Conservation (phyloP, 1,140 invertebrate species). For the Cecropterus lyciades region DNA sequence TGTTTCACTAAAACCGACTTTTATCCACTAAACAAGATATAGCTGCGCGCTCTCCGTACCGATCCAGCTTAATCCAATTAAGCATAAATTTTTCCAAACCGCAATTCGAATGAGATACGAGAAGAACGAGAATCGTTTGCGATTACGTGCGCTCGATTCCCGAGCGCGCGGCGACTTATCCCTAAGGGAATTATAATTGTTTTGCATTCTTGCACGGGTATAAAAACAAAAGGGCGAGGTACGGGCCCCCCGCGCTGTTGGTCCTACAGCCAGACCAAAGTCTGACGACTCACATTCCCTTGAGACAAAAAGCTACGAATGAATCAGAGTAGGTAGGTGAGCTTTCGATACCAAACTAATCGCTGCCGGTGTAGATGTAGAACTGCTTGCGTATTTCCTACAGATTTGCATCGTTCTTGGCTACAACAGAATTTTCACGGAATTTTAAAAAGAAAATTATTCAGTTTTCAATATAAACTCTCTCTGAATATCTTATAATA, state of each 20-base stretch:
- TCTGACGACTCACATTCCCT: slow-evolving; percentile 79
- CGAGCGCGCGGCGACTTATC: slow-evolving; percentile 71
- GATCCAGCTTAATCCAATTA: slow-evolving; percentile 67
- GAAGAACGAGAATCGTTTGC: slow-evolving; percentile 63
- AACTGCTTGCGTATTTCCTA: not conserved
- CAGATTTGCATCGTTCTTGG: not conserved
- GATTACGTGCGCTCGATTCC: slow-evolving; percentile 68
- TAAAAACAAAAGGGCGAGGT: slow-evolving; percentile 79
- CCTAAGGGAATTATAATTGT: slow-evolving; percentile 82
- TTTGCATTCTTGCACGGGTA: slow-evolving; percentile 82
- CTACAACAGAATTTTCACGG: too few relatives aligned
- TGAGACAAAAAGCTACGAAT: slow-evolving; percentile 77
- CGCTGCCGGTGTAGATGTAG: not conserved
- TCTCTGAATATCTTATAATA: too few relatives aligned
- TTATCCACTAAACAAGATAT: slow-evolving; percentile 28
- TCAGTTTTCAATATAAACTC: too few relatives aligned
- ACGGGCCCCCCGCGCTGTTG: slow-evolving; percentile 68
- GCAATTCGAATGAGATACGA: slow-evolving; percentile 67
- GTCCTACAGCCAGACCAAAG: slow-evolving; percentile 73
- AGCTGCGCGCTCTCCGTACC: slow-evolving; percentile 17
- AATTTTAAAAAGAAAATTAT: too few relatives aligned
- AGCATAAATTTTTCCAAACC: slow-evolving; percentile 62
- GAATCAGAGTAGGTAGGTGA: slow-evolving; percentile 56
- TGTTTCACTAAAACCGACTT: slow-evolving; percentile 35
- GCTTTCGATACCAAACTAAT: slow-evolving; percentile 25